Evolutionary conservation across 2,797 vertebrate genomes (phyloP).

Genomic region (Bradypus variegatus): DNA sequence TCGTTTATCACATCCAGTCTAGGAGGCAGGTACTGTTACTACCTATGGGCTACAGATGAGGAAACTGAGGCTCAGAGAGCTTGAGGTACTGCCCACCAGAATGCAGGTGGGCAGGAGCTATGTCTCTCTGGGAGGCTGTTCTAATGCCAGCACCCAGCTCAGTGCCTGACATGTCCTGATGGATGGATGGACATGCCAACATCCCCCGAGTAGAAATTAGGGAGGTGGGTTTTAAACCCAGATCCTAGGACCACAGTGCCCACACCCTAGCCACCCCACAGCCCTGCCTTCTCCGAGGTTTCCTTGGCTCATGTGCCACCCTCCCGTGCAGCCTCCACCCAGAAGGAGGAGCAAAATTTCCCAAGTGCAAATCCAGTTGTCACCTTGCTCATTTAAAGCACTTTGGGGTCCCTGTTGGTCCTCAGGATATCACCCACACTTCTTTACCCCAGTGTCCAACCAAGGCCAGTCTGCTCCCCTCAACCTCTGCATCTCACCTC

Average conservation of each 20-base stretch:
- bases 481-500: not conserved
- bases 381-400: not conserved
- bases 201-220: not conserved
- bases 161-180: accelerated
- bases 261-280: accelerated
- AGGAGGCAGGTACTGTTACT: not conserved
- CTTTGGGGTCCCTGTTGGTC: too few relatives aligned
- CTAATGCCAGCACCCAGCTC: not conserved
- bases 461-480: not conserved
- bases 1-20: too few relatives aligned
- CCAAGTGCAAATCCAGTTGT: not conserved
- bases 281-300: not conserved
- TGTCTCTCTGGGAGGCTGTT: not conserved
- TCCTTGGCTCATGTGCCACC: not conserved
- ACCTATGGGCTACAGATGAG: not conserved
- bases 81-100: not conserved
- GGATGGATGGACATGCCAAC: not conserved
- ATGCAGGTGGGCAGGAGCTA: not conserved
- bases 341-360: not conserved
- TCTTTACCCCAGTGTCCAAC: accelerated
- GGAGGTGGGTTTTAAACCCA: not conserved
- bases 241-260: not conserved
- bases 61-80: not conserved
- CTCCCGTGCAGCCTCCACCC: too few relatives aligned
- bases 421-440: not conserved